Conservation (phyloP, 2,888 invertebrate species). For the Allolobophora icterica region DNA sequence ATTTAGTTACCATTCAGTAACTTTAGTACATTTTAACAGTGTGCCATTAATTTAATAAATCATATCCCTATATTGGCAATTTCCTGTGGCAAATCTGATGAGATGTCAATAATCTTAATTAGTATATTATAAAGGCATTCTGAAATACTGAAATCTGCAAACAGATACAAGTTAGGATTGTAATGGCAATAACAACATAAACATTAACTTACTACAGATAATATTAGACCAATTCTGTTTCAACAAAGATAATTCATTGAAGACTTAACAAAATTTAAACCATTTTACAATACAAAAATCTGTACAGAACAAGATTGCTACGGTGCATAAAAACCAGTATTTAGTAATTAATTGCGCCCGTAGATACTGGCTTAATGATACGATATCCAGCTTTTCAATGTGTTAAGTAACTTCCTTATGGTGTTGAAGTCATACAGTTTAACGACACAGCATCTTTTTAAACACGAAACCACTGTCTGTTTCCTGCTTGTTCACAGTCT, state of each 20-base stretch:
- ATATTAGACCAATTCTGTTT: background rate
- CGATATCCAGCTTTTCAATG: background rate
- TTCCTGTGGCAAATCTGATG: no score
- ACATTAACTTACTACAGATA: background rate
- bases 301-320: conserved; percentile 9
- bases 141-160: background rate
- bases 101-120: background rate
- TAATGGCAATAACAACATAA: background rate
- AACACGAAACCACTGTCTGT: background rate
- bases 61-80: no score
- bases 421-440: background rate
- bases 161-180: background rate
- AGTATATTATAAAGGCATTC: background rate
- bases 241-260: conserved; percentile 17
- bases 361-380: background rate
- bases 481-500: background rate
- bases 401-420: background rate
- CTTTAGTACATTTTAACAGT: background rate
- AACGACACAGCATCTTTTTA: background rate
- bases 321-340: background rate
- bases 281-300: background rate
- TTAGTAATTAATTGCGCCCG: background rate
- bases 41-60: background rate
- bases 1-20: background rate
- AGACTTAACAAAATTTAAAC: background rate